Evolutionary conservation across 2,113 vertebrate species (phyloP).

Genomic region (Athene noctua): DNA sequence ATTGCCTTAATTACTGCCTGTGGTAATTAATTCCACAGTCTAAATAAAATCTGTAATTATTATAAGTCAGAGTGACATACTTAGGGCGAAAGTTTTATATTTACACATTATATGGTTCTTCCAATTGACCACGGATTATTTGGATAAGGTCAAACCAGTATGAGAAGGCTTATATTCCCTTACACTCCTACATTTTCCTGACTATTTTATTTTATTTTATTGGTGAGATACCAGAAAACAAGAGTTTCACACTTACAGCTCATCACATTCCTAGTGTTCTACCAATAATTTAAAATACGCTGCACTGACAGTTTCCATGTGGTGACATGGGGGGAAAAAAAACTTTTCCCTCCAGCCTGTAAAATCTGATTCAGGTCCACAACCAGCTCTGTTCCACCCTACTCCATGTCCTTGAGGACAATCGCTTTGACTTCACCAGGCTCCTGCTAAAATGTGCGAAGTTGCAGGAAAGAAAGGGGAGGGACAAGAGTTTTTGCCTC

Average conservation of each 20-base stretch:
- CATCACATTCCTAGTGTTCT: neutral
- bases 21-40: neutral
- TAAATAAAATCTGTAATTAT: neutral
- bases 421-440: neutral
- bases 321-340: neutral
- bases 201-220: neutral
- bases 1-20: neutral
- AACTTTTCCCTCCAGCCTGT: neutral
- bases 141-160: neutral
- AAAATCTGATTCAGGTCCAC: neutral
- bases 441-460: neutral
- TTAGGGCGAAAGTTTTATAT: neutral
- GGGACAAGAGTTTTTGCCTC: neutral
- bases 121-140: neutral
- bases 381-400: neutral
- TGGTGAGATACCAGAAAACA: neutral
- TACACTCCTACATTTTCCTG: neutral
- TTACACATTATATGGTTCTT: neutral
- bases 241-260: constrained; percentile 10
- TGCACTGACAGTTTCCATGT: neutral
- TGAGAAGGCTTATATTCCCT: neutral
- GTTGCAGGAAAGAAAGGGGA: neutral
- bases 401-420: neutral
- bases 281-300: neutral
- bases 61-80: neutral